phyloP scores from a whole-genome alignment of 2,113 vertebrate species.

The Larimichthys crocea region DNA sequence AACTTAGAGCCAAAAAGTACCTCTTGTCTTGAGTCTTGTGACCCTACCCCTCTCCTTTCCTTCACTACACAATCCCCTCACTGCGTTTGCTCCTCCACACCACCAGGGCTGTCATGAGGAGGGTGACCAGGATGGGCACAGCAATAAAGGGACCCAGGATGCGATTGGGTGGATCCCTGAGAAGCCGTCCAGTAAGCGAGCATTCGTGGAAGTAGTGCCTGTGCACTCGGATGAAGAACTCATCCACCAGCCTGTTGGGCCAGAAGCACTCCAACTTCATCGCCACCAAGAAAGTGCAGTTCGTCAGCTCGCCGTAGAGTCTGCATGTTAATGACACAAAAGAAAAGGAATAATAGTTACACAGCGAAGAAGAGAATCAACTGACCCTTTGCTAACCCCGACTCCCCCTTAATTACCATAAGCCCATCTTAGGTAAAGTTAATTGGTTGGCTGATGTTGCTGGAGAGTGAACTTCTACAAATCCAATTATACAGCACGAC shows the following conservation, averaged over 20 bases:
- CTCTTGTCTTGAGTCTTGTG: slow-evolving; percentile 30
- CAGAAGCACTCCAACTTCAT: slow-evolving; percentile 89
- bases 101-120: slow-evolving; percentile 92
- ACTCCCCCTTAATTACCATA: neutral
- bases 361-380: neutral
- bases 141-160: slow-evolving; percentile 92
- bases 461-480: no score
- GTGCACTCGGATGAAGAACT: slow-evolving; percentile 92
- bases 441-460: no score
- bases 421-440: no score
- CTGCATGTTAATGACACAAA: slow-evolving; percentile 71
- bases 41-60: neutral
- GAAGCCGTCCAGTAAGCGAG: slow-evolving; percentile 85
- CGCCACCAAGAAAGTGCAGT: slow-evolving; percentile 90
- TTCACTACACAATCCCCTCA: slow-evolving; percentile 87
- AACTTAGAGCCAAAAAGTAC: slow-evolving; percentile 6
- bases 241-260: slow-evolving; percentile 92
- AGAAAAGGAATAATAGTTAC: neutral
- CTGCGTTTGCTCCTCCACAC: slow-evolving; percentile 94
- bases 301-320: slow-evolving; percentile 88
- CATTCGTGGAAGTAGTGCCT: slow-evolving; percentile 91
- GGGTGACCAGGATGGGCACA: slow-evolving; percentile 89
- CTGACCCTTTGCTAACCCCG: neutral
- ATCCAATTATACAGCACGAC: no score
- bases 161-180: slow-evolving; percentile 88